phyloP scores from a whole-genome alignment of 2,113 vertebrate genomes.

The Colaptes auratus region DNA sequence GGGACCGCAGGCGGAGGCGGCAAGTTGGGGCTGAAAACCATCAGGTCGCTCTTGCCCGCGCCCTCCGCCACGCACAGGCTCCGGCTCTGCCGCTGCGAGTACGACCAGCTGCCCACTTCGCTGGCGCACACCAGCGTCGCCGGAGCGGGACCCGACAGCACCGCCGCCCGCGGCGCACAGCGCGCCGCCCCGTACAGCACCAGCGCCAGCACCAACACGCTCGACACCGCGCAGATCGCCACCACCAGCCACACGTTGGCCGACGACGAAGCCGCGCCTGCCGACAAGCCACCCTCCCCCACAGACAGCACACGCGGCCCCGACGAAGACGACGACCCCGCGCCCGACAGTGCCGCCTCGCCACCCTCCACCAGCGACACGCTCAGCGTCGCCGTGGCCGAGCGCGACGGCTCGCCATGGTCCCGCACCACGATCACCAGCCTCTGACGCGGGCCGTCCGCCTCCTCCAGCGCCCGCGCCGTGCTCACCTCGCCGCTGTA shows the following conservation, averaged over 20 bases:
- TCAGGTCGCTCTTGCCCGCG: constrained; percentile 55
- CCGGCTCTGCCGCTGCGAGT: constrained; percentile 43
- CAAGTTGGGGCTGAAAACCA: constrained; percentile 17
- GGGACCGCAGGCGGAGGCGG: too few species aligned
- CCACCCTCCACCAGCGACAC: too few species aligned
- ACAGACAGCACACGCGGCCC: not conserved
- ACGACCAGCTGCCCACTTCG: constrained; percentile 55
- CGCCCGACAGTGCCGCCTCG: too few species aligned
- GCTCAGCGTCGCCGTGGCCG: not conserved
- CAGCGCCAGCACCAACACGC: not conserved
- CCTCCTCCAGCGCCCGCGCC: constrained; percentile 67
- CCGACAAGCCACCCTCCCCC: not conserved
- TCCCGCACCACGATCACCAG: constrained; percentile 68
- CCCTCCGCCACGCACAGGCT: constrained; percentile 40
- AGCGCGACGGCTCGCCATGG: not conserved
- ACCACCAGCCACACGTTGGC: too few species aligned
- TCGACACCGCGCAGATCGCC: too few species aligned
- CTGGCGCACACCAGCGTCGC: not conserved
- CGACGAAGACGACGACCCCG: too few species aligned
- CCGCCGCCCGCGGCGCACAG: not conserved
- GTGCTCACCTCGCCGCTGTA: constrained; percentile 62
- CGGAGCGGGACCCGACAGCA: not conserved
- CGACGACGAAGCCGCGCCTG: too few species aligned
- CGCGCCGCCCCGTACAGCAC: not conserved
- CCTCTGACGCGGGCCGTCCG: constrained; percentile 57